Percentiles rank a stretch among this genome's conserved stretches.
Conservation (phyloP, 2,797 vertebrate genomes). For the Vultur gryphus region DNA sequence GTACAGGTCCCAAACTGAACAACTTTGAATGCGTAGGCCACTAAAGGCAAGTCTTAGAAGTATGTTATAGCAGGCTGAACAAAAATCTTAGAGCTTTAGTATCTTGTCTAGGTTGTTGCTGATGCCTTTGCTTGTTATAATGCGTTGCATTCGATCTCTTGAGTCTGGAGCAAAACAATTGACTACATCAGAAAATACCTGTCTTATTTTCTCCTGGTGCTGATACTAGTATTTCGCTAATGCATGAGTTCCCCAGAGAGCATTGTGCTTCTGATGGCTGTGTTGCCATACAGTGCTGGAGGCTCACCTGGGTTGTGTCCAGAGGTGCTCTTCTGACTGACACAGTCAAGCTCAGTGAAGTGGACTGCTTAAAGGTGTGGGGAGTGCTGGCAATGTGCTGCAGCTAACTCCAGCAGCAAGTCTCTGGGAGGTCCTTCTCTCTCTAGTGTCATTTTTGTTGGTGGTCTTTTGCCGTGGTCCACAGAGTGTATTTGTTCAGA, state of each 20-base stretch:
- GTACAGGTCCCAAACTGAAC: not conserved
- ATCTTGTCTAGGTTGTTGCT: not conserved
- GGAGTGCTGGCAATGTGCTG: not conserved
- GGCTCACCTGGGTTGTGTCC: not conserved
- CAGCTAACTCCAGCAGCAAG: not conserved
- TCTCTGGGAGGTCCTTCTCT: not conserved
- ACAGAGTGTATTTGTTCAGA: not conserved
- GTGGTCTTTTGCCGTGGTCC: not conserved
- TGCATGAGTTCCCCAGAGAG: not conserved
- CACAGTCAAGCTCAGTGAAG: not conserved
- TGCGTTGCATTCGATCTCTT: not conserved
- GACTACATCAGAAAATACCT: not conserved
- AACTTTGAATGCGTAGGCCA: not conserved
- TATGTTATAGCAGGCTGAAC: not conserved
- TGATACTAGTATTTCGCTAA: not conserved
- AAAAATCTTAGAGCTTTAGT: not conserved
- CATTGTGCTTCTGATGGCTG: accelerated
- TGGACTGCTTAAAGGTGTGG: not conserved
- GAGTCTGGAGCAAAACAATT: not conserved
- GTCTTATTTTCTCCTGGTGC: not conserved
- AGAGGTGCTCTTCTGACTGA: not conserved
- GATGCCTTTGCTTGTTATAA: not conserved
- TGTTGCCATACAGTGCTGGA: accelerated
- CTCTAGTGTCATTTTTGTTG: not conserved
- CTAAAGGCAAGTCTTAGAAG: not conserved